Conservation (phyloP, 2,888 invertebrate genomes). For the Limnephilus lunatus region DNA sequence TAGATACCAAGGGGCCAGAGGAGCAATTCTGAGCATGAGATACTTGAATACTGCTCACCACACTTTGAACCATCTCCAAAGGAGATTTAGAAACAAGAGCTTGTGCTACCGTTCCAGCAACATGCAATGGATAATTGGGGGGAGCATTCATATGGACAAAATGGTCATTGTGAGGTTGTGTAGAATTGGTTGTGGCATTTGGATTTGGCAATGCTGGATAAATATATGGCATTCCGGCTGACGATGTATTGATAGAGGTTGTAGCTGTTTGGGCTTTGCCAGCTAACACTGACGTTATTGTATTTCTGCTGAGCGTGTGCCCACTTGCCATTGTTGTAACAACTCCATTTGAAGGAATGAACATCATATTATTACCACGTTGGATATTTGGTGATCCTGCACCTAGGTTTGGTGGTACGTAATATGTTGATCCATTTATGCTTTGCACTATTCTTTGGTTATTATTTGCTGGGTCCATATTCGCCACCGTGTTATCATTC, state of each 20-base stretch:
- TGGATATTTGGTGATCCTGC: constrained; percentile 46
- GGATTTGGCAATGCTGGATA: constrained; percentile 55
- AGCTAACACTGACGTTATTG: constrained; percentile 88
- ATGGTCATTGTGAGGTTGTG: constrained; percentile 56
- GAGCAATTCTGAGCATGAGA: constrained; percentile 70
- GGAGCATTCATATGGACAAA: constrained; percentile 71
- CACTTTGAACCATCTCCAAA: constrained; percentile 87
- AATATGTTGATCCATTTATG: constrained; percentile 57
- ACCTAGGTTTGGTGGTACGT: constrained; percentile 54
- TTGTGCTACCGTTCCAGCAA: constrained; percentile 76
- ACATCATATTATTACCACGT: constrained; percentile 57
- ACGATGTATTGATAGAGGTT: constrained; percentile 83
- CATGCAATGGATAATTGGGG: constrained; percentile 74
- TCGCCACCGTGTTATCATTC: constrained; percentile 44
- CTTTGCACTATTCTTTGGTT: constrained; percentile 59
- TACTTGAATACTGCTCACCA: constrained; percentile 83
- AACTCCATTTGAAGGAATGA: constrained; percentile 72
- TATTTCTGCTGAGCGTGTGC: constrained; percentile 87
- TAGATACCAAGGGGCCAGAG: constrained; percentile 68
- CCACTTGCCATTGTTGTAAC: constrained; percentile 81
- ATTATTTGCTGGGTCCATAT: constrained; percentile 49
- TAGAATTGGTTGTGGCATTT: constrained; percentile 44
- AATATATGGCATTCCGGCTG: constrained; percentile 64
- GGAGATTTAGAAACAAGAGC: constrained; percentile 80
- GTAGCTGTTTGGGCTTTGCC: constrained; percentile 87